Base-by-base conservation (phyloP, 2,888 invertebrate species). In the Galerucella nymphaeae region DNA sequence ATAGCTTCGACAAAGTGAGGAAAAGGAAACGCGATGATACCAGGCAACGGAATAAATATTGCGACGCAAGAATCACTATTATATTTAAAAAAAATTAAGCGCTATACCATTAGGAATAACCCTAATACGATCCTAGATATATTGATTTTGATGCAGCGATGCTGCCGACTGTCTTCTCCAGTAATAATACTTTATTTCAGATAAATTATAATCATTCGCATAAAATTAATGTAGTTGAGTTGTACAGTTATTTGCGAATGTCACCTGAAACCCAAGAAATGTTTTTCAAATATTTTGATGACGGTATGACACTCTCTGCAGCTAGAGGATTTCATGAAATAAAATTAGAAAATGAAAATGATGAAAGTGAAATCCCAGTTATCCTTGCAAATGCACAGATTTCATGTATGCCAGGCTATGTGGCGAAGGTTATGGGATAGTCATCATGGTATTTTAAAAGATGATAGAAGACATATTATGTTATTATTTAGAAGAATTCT, bases 1-100 rank as follows among this genome's bases (percentile, higher is more conserved):
- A 69, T 41, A 53, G 30, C 53, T 69, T 68, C 30, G 62, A 69
- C 20, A 69, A 55, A 61, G 69, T 69, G 8, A 69, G 62, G 20
- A 14, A 69, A 62, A 62, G 50, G 18, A 69, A 62, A 45, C 14
- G 14, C 13, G 14, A 14, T 14, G 14, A 45, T 45, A 45, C 13
- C 45, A 11, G 45, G 11, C 11, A 13, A 45, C 45, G 45, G 14
- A 45, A 45, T 45, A 45, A 45, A 14, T 14, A 45, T 45, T 45
- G 45, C 5, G 14, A 45, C 14, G 45, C 45, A 11, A 45, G 4
- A 4, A 45, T 45, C 11, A 45, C 14, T 5, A 45, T 45, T 45
- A 4, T 45, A 45, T 45, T 45, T 45, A 1, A 45, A 5, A n/a
- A 45, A 45, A 14, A 14, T 13, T 45, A 45, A 45, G 5, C 45